Percentiles rank a stretch among this genome's conserved stretches.
Conservation (phyloP, 2,888 invertebrate species). For the Spodoptera littoralis region DNA sequence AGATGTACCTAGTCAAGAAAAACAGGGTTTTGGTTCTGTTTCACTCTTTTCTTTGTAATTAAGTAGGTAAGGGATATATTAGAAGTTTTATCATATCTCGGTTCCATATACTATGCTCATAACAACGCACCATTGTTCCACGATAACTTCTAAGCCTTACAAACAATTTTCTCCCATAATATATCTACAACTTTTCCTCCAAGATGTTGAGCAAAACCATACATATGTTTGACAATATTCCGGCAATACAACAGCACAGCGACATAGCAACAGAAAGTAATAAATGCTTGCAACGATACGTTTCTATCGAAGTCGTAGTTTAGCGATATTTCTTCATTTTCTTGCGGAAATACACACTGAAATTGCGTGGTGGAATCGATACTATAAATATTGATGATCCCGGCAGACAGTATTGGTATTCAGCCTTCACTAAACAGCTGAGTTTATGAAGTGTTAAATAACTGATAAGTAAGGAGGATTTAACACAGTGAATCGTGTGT, state of each 20-base stretch:
- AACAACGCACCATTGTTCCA: too few relatives aligned
- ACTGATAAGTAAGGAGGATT: neutral
- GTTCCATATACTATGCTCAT: too few relatives aligned
- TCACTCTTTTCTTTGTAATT: too few relatives aligned
- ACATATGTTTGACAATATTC: slow-evolving; percentile 15
- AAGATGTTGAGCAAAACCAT: slow-evolving; percentile 18
- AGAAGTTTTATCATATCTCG: too few relatives aligned
- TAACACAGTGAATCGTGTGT: neutral
- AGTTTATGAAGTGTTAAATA: slow-evolving; percentile 16
- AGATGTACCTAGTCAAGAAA: too few relatives aligned
- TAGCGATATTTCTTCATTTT: slow-evolving; percentile 12
- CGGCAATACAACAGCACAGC: neutral
- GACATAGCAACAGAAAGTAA: slow-evolving; percentile 10
- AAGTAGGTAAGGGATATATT: too few relatives aligned
- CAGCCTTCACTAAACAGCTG: neutral
- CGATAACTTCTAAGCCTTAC: slow-evolving; percentile 7
- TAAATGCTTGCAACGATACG: slow-evolving; percentile 15
- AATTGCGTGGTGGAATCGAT: slow-evolving; percentile 13
- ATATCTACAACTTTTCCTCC: slow-evolving; percentile 16
- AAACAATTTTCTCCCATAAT: slow-evolving; percentile 5
- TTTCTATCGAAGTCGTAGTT: slow-evolving; percentile 6
- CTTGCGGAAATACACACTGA: slow-evolving; percentile 4
- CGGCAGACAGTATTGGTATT: slow-evolving; percentile 10
- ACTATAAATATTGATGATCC: slow-evolving; percentile 35
- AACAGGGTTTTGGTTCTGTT: too few relatives aligned